A percentile compares a stretch with the other conserved stretches of the same genome.
These are phyloP conservation scores for Steinernema khuongi DNA, from an alignment of 1,140 invertebrate genomes.

Conservation along the genomic window DNA sequence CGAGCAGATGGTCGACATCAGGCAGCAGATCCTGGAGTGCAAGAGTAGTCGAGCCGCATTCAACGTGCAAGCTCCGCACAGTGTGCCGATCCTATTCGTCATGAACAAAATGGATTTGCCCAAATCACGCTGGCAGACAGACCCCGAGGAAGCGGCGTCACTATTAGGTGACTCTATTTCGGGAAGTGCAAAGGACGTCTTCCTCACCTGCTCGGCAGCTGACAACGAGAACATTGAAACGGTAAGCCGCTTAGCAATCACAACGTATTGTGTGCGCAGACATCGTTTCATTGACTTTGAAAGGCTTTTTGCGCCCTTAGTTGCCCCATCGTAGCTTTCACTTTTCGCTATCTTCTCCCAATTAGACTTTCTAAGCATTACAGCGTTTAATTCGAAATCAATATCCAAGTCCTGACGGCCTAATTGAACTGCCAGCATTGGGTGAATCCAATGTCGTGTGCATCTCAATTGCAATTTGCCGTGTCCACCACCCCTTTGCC, in stretches of 20 bases:
- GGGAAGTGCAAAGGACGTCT: constrained; percentile 3
- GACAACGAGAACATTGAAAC: constrained; percentile 39
- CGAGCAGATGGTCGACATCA: constrained; percentile 36
- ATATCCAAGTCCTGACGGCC: constrained; percentile 1
- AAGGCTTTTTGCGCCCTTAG: no score
- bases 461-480: constrained; percentile 12
- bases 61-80: constrained; percentile 3
- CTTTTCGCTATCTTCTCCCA: constrained; percentile 6
- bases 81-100: constrained; percentile 59
- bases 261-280: no score
- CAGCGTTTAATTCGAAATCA: constrained; percentile 22
- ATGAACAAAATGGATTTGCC: constrained; percentile 60
- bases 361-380: constrained; percentile 20
- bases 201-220: constrained; percentile 32
- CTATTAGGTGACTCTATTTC: background rate
- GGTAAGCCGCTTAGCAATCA: constrained; percentile 36
- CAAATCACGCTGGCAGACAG: constrained; percentile 32
- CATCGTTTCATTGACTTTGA: no score
- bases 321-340: constrained; percentile 17
- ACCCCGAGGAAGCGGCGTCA: background rate
- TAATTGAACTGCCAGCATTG: background rate
- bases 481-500: background rate
- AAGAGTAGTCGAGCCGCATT: constrained; percentile 29
- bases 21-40: constrained; percentile 45
- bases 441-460: background rate